Percentiles rank a stretch among this genome's conserved stretches.
Conservation (phyloP, 2,888 invertebrate species). For the Brachylomia viminalis region DNA sequence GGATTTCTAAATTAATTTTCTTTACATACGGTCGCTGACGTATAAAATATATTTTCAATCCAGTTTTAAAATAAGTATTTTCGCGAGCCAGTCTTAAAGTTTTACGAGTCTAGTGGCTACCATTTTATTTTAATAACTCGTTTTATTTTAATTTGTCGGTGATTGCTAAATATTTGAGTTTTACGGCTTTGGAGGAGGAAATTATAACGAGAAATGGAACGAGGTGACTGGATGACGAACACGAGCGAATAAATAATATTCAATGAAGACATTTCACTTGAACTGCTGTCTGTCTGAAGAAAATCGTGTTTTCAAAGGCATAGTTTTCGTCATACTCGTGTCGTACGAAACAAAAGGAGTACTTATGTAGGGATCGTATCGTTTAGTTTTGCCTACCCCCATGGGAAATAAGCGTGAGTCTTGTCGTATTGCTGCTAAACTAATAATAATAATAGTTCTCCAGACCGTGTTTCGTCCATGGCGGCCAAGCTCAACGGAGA, state of each 20-base stretch:
- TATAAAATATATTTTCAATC: neutral
- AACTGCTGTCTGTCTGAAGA: neutral
- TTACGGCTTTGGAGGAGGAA: constrained; percentile 20
- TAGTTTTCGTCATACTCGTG: neutral
- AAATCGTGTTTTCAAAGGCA: neutral
- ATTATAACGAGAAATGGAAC: constrained; percentile 37
- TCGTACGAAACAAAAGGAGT: neutral
- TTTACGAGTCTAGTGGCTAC: neutral
- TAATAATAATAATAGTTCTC: too few species aligned
- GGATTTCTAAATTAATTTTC: neutral
- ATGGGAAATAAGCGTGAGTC: too few species aligned
- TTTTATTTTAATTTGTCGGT: constrained; percentile 22
- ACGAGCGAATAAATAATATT: constrained; percentile 18
- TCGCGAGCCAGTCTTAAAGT: neutral
- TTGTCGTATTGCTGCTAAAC: too few species aligned
- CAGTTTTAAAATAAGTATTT: neutral
- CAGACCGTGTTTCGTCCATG: too few species aligned
- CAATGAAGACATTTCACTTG: neutral
- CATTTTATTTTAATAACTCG: constrained; percentile 31
- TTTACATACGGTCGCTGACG: neutral
- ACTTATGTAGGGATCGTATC: too few species aligned
- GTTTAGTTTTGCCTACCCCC: too few species aligned
- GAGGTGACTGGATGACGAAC: constrained; percentile 38
- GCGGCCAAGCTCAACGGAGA: too few species aligned
- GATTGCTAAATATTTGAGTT: constrained; percentile 19